Conservation (phyloP, 2,113 vertebrate genomes). For the Carollia perspicillata region DNA sequence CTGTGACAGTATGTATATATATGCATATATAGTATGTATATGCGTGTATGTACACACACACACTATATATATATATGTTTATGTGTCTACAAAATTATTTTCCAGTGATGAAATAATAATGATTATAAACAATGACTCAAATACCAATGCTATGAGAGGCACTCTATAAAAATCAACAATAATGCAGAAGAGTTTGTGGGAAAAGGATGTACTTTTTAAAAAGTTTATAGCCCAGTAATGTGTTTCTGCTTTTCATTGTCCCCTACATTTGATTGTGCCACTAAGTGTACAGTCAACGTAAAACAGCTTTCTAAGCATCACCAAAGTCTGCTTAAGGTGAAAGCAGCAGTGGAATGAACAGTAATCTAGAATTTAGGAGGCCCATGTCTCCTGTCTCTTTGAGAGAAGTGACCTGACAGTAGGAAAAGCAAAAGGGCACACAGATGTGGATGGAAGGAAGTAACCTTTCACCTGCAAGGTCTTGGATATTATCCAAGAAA, state of each 20-base stretch:
- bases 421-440: background rate
- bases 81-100: background rate
- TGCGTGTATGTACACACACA: background rate
- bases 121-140: background rate
- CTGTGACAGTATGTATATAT: too few species aligned
- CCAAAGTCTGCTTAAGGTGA: background rate
- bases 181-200: background rate
- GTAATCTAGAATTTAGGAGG: background rate
- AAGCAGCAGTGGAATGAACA: background rate
- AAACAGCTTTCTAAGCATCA: background rate
- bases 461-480: background rate
- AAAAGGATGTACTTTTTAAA: background rate
- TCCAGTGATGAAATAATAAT: background rate
- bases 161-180: background rate
- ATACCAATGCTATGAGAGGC: background rate
- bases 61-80: background rate
- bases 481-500: background rate
- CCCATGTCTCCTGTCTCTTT: background rate
- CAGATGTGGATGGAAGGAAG: background rate
- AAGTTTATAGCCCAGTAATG: background rate
- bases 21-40: too few species aligned
- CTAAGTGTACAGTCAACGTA: background rate
- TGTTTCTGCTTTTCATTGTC: background rate
- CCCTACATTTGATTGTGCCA: background rate
- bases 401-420: background rate